Percentiles rank a stretch among this genome's conserved stretches.
These are phyloP conservation scores for Microchrysa polita DNA, from an alignment of 2,888 invertebrate genomes.

Conservation along the genomic window DNA sequence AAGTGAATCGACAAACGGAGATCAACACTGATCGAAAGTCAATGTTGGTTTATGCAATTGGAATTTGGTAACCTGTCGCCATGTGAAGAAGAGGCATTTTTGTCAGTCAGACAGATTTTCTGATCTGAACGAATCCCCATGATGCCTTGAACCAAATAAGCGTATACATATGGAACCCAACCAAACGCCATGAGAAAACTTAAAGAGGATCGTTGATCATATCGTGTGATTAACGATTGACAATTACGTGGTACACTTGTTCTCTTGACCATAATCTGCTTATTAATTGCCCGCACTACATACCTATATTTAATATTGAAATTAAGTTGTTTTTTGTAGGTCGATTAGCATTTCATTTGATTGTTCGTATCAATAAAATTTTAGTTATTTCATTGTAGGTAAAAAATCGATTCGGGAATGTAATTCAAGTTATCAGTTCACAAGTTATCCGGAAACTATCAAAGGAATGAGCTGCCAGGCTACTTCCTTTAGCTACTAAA, in stretches of 20 bases:
- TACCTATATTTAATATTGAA: too few relatives aligned
- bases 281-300: too few relatives aligned
- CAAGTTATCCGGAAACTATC: too few relatives aligned
- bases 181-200: constrained; percentile 19
- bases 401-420: too few relatives aligned
- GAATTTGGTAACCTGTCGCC: constrained; percentile 39
- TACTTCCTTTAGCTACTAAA: too few relatives aligned
- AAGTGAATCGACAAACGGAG: constrained; percentile 28
- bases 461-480: too few relatives aligned
- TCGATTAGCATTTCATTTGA: too few relatives aligned
- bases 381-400: too few relatives aligned
- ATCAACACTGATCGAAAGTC: constrained; percentile 27
- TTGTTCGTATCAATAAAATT: too few relatives aligned
- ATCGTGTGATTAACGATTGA: constrained; percentile 41
- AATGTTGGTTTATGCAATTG: constrained; percentile 22
- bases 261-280: constrained; percentile 35
- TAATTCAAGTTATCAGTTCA: too few relatives aligned
- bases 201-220: constrained; percentile 31
- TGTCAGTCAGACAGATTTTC: constrained; percentile 6
- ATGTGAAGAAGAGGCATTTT: constrained; percentile 4
- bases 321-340: too few relatives aligned
- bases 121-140: neutral
- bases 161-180: neutral
- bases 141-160: neutral
- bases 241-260: constrained; percentile 36